phyloP scores from a whole-genome alignment of 2,888 invertebrate genomes.

The Gnatocerus cornutus region DNA sequence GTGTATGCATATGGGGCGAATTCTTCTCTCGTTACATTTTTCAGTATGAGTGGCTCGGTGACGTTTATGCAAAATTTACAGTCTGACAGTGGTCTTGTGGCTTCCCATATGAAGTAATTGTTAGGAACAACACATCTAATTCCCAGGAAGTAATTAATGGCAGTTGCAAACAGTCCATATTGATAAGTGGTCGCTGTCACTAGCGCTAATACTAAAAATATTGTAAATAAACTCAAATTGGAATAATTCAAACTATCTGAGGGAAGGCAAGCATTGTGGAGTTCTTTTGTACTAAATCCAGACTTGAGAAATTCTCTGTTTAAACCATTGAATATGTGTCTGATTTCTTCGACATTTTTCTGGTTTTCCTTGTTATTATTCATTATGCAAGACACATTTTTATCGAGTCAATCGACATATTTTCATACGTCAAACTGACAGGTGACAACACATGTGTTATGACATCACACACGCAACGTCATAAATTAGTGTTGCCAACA shows the following conservation, averaged over 20 bases:
- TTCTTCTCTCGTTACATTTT: slow-evolving; percentile 79
- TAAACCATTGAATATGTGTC: slow-evolving; percentile 57
- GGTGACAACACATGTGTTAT: neutral
- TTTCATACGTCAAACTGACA: slow-evolving; percentile 11
- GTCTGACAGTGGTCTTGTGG: slow-evolving; percentile 86
- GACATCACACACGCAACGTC: neutral
- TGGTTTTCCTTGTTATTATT: slow-evolving; percentile 36
- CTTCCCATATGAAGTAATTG: slow-evolving; percentile 91
- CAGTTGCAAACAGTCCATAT: slow-evolving; percentile 32
- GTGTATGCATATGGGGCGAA: slow-evolving; percentile 85
- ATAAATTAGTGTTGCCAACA: too few relatives aligned
- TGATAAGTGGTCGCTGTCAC: slow-evolving; percentile 37
- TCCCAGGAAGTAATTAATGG: slow-evolving; percentile 70
- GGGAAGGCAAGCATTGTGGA: slow-evolving; percentile 53
- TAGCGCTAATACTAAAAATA: slow-evolving; percentile 43
- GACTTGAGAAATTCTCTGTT: slow-evolving; percentile 59
- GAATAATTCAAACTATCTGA: slow-evolving; percentile 19
- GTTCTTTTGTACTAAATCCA: slow-evolving; percentile 57
- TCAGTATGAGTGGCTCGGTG: slow-evolving; percentile 78
- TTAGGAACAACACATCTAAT: slow-evolving; percentile 86
- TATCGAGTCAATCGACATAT: neutral
- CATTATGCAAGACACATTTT: slow-evolving; percentile 37
- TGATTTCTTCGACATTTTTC: slow-evolving; percentile 53
- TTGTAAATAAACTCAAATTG: slow-evolving; percentile 44
- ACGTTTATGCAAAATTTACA: slow-evolving; percentile 85